Evolutionary conservation across 2,888 invertebrate genomes (phyloP).

Genomic region (Gibbula magus): DNA sequence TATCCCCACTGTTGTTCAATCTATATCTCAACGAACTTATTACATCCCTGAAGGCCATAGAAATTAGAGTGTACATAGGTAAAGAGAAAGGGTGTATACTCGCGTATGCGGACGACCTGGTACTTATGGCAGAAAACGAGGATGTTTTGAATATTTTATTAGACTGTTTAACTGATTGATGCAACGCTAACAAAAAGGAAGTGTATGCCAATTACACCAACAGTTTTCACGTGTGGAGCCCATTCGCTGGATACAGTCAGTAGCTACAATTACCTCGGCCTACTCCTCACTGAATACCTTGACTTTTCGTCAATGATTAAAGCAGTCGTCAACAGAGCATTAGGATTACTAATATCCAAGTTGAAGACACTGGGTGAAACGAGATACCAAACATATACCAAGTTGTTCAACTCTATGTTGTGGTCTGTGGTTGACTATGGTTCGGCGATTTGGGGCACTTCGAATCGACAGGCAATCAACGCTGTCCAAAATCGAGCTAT

Average conservation of each 20-base stretch:
- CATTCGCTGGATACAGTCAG: neutral
- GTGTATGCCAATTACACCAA: neutral
- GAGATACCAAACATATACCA: no score
- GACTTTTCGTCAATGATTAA: neutral
- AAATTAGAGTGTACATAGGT: neutral
- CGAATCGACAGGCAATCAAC: no score
- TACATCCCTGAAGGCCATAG: neutral
- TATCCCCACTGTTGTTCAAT: slow-evolving; percentile 8
- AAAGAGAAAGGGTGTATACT: neutral
- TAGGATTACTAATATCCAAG: no score
- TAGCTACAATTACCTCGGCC: no score
- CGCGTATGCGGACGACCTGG: neutral
- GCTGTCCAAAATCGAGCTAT: no score
- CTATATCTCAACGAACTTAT: neutral
- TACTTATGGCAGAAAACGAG: no score
- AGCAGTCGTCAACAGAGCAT: neutral
- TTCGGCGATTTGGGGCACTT: no score
- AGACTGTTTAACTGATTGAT: neutral
- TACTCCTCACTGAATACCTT: no score
- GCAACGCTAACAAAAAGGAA: neutral
- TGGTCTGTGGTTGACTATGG: no score
- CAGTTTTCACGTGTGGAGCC: neutral
- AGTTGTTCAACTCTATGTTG: neutral
- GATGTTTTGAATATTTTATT: neutral
- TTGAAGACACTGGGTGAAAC: neutral